Percentiles rank a stretch among this genome's conserved stretches.
Evolutionary conservation across 2,113 vertebrate genomes (phyloP).

Genomic region (Pheucticus melanocephalus): DNA sequence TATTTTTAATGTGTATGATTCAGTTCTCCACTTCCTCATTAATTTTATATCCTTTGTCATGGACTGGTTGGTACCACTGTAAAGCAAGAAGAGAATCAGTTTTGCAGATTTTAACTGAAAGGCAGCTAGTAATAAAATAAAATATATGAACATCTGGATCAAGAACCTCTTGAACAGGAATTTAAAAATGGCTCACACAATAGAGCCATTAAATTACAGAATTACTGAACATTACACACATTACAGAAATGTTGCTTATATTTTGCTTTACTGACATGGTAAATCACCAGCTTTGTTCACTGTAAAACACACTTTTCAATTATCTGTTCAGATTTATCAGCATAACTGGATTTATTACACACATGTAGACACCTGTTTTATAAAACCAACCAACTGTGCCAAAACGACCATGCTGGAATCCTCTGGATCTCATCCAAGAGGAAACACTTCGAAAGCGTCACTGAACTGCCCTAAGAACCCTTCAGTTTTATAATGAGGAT

Average conservation of each 20-base stretch:
- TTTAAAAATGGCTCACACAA: neutral
- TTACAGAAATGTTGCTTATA: neutral
- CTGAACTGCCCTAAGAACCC: neutral
- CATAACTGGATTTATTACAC: neutral
- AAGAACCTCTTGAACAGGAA: neutral
- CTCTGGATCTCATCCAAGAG: slow-evolving; percentile 9
- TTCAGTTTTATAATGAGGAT: neutral
- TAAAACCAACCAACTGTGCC: neutral
- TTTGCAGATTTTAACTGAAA: neutral
- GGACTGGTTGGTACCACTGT: neutral
- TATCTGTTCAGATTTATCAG: neutral
- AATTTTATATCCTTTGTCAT: neutral
- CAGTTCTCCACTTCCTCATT: neutral
- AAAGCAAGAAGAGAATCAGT: neutral
- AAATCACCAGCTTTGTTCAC: neutral
- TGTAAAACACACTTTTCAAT: neutral
- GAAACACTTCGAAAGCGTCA: neutral
- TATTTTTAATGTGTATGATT: neutral
- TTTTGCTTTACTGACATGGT: neutral
- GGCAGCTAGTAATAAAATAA: neutral
- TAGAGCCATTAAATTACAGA: neutral
- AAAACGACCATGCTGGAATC: neutral
- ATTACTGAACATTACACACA: neutral
- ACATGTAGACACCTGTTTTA: slow-evolving; percentile 4
- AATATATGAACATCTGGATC: neutral